Percentiles rank a stretch among this genome's conserved stretches.
phyloP scores from a whole-genome alignment of 2,888 invertebrate species.

The Cabera pusaria region DNA sequence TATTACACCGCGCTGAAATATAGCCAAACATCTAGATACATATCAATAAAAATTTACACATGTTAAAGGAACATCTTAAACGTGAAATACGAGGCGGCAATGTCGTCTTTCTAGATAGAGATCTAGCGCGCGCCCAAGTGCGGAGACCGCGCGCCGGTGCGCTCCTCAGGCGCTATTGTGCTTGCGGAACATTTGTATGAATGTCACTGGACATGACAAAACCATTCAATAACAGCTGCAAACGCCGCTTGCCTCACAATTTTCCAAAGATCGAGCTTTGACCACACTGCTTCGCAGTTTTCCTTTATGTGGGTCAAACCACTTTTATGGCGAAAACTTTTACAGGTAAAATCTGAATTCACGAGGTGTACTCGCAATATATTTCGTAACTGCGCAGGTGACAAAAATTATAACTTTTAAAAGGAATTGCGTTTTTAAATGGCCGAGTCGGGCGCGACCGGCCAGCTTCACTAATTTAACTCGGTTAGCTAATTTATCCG shows the following conservation, averaged over 20 bases:
- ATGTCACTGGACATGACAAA: constrained; percentile 43
- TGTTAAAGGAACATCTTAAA: constrained; percentile 42
- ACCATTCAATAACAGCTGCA: constrained; percentile 42
- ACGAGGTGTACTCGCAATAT: neutral
- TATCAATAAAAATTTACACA: constrained; percentile 43
- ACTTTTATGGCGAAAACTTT: neutral
- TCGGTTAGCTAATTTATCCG: constrained; percentile 75
- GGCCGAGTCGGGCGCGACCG: constrained; percentile 39
- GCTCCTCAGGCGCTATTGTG: constrained; percentile 39
- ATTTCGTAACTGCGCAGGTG: constrained; percentile 1
- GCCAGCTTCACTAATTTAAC: constrained; percentile 65
- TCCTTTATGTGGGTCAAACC: constrained; percentile 3
- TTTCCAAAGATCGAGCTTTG: constrained; percentile 22
- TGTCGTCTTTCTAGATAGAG: constrained; percentile 43
- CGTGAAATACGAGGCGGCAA: constrained; percentile 39
- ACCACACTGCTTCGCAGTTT: constrained; percentile 3
- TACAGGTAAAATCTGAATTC: constrained; percentile 1
- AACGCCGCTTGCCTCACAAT: constrained; percentile 34
- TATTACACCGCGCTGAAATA: constrained; percentile 30
- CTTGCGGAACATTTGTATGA: constrained; percentile 39
- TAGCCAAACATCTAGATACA: constrained; percentile 31
- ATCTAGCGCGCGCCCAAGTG: constrained; percentile 40
- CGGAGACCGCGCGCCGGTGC: constrained; percentile 27
- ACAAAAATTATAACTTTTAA: constrained; percentile 13
- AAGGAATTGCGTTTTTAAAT: constrained; percentile 34